These are phyloP conservation scores for Andrena marginata DNA, from an alignment of 2,888 invertebrate genomes.

Conservation along the genomic window DNA sequence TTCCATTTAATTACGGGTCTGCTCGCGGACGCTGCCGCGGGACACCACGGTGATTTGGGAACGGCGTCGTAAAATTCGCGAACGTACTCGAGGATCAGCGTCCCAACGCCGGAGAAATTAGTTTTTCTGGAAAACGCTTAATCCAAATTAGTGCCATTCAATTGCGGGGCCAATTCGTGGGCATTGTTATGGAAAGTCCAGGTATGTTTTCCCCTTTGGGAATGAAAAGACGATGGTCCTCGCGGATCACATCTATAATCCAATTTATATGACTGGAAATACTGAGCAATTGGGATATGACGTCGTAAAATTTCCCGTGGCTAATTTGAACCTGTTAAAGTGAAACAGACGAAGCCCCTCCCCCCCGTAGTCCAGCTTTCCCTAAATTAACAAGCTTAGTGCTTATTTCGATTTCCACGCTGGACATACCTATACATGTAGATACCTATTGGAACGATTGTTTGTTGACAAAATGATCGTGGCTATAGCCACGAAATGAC, in stretches of 20 bases:
- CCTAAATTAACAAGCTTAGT: no score
- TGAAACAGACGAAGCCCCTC: no score
- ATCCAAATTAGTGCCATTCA: not conserved
- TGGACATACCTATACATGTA: no score
- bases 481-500: no score
- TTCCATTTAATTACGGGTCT: no score
- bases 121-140: not conserved
- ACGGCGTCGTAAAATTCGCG: not conserved
- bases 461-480: no score
- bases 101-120: not conserved
- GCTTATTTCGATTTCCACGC: no score
- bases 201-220: not conserved
- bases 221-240: not conserved
- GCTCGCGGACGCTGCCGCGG: no score
- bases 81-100: not conserved
- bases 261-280: not conserved
- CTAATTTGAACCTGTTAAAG: no score
- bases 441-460: no score
- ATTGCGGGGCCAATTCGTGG: not conserved
- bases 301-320: not conserved
- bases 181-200: not conserved
- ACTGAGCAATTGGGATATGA: not conserved
- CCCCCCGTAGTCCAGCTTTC: no score
- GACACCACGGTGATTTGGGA: not conserved
- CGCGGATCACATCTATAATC: not conserved